Evolutionary conservation across 2,797 vertebrate genomes (phyloP).

Genomic region (Neopelma chrysocephalum): DNA sequence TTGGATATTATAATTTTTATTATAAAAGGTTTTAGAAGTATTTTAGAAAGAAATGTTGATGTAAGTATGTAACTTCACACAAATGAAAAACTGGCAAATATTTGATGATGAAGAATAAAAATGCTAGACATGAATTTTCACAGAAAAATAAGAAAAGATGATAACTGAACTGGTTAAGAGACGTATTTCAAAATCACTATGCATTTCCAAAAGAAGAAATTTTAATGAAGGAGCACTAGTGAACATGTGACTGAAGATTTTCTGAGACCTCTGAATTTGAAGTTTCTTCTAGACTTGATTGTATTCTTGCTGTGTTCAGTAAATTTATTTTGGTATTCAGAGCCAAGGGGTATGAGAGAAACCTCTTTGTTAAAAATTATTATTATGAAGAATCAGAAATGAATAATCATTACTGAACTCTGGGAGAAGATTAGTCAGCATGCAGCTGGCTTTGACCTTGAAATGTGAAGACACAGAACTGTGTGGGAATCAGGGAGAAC

Average conservation of each 20-base stretch:
- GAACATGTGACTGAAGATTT: background rate
- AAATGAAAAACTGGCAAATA: background rate
- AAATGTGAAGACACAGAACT: conserved; percentile 5
- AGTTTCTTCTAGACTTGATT: background rate
- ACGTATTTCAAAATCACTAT: background rate
- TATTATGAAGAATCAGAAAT: background rate
- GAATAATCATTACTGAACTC: background rate
- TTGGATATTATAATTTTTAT: background rate
- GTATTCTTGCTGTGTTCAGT: background rate
- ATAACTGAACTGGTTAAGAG: background rate
- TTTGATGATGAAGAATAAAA: background rate
- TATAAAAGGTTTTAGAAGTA: background rate
- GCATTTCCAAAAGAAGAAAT: background rate
- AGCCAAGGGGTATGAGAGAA: background rate
- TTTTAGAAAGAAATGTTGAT: background rate
- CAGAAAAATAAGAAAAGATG: background rate
- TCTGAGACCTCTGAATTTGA: background rate
- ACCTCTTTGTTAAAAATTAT: background rate
- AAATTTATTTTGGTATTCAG: conserved; percentile 5
- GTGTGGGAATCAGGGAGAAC: background rate
- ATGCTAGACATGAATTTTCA: background rate
- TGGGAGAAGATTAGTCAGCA: conserved; percentile 1
- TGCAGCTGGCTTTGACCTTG: conserved; percentile 38
- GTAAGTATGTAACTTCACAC: background rate
- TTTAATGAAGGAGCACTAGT: background rate